Evolutionary conservation across 2,797 vertebrate genomes (phyloP).

Genomic region (Mallotus villosus): DNA sequence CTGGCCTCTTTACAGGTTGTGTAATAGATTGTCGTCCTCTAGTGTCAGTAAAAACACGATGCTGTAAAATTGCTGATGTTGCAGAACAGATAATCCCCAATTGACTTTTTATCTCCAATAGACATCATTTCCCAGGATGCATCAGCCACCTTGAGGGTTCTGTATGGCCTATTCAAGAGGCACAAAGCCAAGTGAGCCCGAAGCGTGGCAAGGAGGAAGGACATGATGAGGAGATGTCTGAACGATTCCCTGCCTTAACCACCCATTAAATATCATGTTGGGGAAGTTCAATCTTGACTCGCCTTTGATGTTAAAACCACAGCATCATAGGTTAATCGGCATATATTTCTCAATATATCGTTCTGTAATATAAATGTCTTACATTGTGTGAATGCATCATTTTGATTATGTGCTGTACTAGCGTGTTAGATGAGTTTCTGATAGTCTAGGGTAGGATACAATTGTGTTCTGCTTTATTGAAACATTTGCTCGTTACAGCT

Average conservation of each 20-base stretch:
- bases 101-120: slow-evolving; percentile 60
- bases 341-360: too few relatives aligned
- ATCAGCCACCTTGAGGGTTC: slow-evolving; percentile 77
- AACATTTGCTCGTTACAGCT: slow-evolving; percentile 30
- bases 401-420: background rate
- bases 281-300: background rate
- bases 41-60: slow-evolving; percentile 46
- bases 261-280: background rate
- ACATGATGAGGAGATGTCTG: background rate
- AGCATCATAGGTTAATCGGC: too few relatives aligned
- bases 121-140: slow-evolving; percentile 86
- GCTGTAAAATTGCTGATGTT: slow-evolving; percentile 24
- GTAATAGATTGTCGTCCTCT: slow-evolving; percentile 39
- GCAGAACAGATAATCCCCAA: slow-evolving; percentile 22
- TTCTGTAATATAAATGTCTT: too few relatives aligned
- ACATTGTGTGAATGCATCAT: too few relatives aligned
- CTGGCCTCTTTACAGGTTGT: slow-evolving; percentile 46
- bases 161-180: slow-evolving; percentile 84
- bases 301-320: too few relatives aligned
- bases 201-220: background rate
- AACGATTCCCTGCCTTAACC: background rate
- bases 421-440: background rate
- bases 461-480: slow-evolving; percentile 13
- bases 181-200: slow-evolving; percentile 64
- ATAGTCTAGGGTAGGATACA: background rate